Percentiles rank a stretch among this genome's conserved stretches.
These are phyloP conservation scores for Pimpla rufipes DNA, from an alignment of 2,888 invertebrate species.

Conservation along the genomic window DNA sequence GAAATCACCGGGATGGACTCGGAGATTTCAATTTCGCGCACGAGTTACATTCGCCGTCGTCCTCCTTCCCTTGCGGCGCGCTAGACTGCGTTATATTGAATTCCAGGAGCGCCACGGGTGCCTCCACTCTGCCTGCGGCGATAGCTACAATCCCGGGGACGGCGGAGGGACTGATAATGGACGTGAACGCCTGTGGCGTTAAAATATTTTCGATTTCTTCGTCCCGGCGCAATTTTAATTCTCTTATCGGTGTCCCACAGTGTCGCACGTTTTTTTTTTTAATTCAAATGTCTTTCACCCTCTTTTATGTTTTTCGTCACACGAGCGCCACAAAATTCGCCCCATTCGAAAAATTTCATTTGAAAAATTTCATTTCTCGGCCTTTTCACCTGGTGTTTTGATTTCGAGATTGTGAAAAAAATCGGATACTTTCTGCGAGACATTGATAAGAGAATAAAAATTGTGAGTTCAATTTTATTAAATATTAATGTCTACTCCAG, in stretches of 20 bases:
- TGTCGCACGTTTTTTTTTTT: background rate
- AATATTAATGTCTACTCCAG: too few species aligned
- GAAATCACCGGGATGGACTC: slow-evolving; percentile 38
- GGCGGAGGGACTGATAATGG: slow-evolving; percentile 14
- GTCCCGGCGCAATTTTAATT: slow-evolving; percentile 5
- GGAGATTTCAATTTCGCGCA: slow-evolving; percentile 69
- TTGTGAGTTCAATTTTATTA: too few species aligned
- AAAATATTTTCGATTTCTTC: slow-evolving; percentile 23
- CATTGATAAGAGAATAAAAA: too few species aligned
- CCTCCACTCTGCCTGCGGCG: slow-evolving; percentile 45
- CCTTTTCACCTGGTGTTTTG: too few species aligned
- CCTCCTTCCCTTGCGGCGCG: slow-evolving; percentile 25
- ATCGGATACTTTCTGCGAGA: too few species aligned
- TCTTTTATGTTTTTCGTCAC: too few species aligned
- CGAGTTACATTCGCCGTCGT: slow-evolving; percentile 65
- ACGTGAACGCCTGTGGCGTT: slow-evolving; percentile 3
- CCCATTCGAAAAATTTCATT: too few species aligned
- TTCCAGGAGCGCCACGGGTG: slow-evolving; percentile 23
- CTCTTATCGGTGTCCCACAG: background rate
- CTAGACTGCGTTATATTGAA: slow-evolving; percentile 56
- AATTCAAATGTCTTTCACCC: background rate
- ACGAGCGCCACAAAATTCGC: too few species aligned
- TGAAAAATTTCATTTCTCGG: too few species aligned
- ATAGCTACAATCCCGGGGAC: background rate
- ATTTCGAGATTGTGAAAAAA: too few species aligned